Evolutionary conservation across 2,888 invertebrate species (phyloP).

Genomic region (Liposcelis brunnea): DNA sequence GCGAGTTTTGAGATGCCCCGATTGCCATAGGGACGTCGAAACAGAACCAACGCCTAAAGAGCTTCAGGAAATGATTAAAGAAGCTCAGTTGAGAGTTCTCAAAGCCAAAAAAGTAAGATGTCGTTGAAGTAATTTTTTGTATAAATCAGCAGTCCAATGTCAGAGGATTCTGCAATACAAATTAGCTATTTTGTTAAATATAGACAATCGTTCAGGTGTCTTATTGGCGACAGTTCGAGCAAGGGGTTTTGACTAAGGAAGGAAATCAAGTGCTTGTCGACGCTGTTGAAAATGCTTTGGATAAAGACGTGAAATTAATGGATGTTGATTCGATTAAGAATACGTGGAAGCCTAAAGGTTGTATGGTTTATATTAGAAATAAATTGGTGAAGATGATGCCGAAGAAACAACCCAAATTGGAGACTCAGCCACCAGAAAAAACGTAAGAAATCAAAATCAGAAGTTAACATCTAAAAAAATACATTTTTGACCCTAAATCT

Average conservation of each 20-base stretch:
- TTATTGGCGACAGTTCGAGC: constrained; percentile 44
- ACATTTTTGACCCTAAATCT: constrained; percentile 13
- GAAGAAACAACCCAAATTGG: constrained; percentile 3
- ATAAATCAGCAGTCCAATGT: no score
- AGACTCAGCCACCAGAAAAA: not conserved
- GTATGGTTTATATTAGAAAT: constrained; percentile 30
- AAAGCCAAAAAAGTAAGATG: constrained; percentile 38
- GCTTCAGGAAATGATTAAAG: constrained; percentile 26
- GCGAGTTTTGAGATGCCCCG: constrained; percentile 35
- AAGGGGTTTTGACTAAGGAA: constrained; percentile 40
- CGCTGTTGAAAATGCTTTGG: constrained; percentile 33
- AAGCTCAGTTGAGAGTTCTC: constrained; percentile 39
- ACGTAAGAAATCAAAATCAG: no score
- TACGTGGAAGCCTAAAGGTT: constrained; percentile 28
- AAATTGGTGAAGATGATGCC: constrained; percentile 23
- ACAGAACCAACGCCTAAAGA: constrained; percentile 39
- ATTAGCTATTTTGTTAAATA: no score
- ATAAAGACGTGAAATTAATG: constrained; percentile 29
- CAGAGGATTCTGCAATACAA: no score
- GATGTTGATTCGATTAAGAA: constrained; percentile 28
- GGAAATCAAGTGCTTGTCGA: constrained; percentile 37
- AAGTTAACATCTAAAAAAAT: no score
- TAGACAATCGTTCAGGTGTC: constrained; percentile 22
- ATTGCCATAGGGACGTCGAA: constrained; percentile 36
- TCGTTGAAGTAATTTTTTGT: no score